Base-by-base conservation (phyloP, 2,888 invertebrate species). In the Halictus ligatus region DNA sequence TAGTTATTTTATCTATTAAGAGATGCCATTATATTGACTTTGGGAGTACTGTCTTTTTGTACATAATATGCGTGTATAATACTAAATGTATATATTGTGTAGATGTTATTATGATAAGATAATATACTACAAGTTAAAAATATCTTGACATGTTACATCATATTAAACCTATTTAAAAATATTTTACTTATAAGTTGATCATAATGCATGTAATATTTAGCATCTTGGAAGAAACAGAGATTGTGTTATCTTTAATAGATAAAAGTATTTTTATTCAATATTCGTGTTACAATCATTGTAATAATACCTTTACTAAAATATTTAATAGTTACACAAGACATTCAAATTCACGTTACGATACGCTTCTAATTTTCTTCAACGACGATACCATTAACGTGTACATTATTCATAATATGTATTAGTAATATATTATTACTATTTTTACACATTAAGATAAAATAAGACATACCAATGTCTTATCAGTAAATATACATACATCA, bases 51-150 rank as follows among this genome's bases (percentile, higher is more conserved):
- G 81, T 89, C 83, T 86, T 91, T 91, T 91, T 91, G 91, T 91
- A 91, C 78, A 90, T 91, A 91, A 84, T 78, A 80, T 81, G 80
- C 80, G 88, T 91, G 86, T 91, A 91, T 91, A 80, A 89, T 87
- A 84, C 15, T 89, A 60, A 84, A 86, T 91, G 88, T 91, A 91
- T 83, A 90, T 90, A 91, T 81, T 85, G 84, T 90, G 89, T 91
- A 90, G 90, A 86, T 90, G 89, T 91, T 89, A 90, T 76, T 85
- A 91, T 81, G 58, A 85, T 86, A 85, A 87, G 73, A 90, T 88
- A 90, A 91, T 90, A 90, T 91, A 90, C 82, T 74, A 80, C 67
- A 79, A 86, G 82, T 86, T 86, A 86, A 86, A 86, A 78, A 71
- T 86, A 86, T 75, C 73, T 54, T 7, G n/a, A 54, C 71, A 78